Conservation (phyloP, 2,113 vertebrate species). For the Orientallactaga bullata region DNA sequence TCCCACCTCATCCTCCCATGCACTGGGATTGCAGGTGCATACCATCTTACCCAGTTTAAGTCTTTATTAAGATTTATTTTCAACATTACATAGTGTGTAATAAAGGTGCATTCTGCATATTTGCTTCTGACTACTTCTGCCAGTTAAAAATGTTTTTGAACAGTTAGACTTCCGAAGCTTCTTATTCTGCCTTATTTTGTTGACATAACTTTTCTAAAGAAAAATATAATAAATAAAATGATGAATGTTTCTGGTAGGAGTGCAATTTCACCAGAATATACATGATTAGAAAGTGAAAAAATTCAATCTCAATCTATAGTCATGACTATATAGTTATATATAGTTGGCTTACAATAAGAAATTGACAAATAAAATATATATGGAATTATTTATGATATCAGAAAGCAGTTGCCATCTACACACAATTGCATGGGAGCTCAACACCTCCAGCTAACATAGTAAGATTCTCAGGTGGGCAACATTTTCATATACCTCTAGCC, state of each 20-base stretch:
- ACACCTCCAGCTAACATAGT: no score
- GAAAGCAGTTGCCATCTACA: no score
- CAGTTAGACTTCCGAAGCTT: neutral
- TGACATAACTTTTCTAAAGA: neutral
- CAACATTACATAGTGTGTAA: no score
- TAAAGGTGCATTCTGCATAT: no score
- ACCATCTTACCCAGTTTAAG: neutral
- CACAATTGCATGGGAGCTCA: no score
- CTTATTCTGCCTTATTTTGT: neutral
- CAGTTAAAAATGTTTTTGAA: neutral
- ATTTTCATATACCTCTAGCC: no score
- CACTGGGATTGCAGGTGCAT: neutral
- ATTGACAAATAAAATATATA: neutral
- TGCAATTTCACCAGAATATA: neutral
- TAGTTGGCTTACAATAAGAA: neutral
- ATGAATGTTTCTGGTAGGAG: neutral
- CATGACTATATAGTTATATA: no score
- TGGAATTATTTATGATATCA: neutral
- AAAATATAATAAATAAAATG: slow-evolving; percentile 22
- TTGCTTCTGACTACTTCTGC: neutral
- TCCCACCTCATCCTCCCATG: neutral
- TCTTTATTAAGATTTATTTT: neutral
- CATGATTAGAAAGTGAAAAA: neutral
- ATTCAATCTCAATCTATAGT: neutral
- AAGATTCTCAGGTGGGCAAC: no score